Conservation (phyloP, 2,113 vertebrate genomes). For the Psittacus erithacus region DNA sequence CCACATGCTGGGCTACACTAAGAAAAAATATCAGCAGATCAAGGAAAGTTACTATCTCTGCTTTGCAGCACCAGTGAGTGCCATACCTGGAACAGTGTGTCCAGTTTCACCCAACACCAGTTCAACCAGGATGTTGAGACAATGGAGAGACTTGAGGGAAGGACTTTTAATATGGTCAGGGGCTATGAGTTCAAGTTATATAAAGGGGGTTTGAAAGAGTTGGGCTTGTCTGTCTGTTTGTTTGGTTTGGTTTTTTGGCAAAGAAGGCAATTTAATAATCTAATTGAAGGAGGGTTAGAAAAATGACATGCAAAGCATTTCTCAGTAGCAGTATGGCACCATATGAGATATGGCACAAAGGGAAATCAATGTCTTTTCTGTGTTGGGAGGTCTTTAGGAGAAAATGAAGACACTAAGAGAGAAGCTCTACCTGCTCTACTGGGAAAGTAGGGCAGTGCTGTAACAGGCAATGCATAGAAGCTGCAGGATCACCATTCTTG, state of each 20-base stretch:
- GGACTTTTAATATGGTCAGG: no score
- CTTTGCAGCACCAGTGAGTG: background rate
- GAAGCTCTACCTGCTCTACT: background rate
- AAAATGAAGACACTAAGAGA: background rate
- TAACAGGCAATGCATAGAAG: background rate
- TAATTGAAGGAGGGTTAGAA: background rate
- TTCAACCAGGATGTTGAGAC: background rate
- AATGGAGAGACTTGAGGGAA: background rate
- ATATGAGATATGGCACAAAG: background rate
- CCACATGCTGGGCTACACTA: background rate
- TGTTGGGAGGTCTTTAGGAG: background rate
- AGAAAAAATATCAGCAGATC: background rate
- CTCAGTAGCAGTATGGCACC: background rate
- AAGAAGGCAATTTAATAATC: background rate
- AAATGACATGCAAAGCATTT: background rate
- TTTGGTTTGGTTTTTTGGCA: background rate
- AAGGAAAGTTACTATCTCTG: background rate
- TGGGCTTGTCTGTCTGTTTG: background rate
- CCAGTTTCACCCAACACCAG: background rate
- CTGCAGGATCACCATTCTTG: background rate
- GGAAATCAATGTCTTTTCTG: background rate
- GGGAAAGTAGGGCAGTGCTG: background rate
- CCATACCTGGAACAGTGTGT: background rate
- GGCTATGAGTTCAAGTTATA: no score
- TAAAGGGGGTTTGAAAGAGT: background rate